Base-by-base conservation (phyloP, 2,888 invertebrate species). In the Achlya flavicornis region DNA sequence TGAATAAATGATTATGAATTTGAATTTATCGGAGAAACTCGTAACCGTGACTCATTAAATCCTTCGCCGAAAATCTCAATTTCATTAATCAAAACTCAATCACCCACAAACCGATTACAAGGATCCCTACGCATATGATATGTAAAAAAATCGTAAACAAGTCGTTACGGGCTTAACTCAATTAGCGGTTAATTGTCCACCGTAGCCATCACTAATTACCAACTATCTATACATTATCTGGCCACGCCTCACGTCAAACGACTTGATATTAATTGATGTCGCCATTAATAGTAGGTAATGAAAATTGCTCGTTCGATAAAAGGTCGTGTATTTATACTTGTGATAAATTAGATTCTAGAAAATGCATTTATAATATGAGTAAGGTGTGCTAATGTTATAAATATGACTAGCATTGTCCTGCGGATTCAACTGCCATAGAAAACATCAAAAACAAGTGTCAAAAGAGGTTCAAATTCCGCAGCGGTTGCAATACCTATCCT, bases 201-300 rank as follows among this genome's bases (percentile, higher is more conserved):
- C 68, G 66, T 73, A 68, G 68, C 71, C 70, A 66, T 43, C 43
- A 14, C 86, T 87, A 87, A 87, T 86, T 83, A 80, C 87, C 79
- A 74, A 79, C 79, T 80, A 79, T 72, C 79, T 70, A 76, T 73
- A 73, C 74, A 66, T 69, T 48, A 48, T 48, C 70, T 69, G 78
- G 82, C 38, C 85, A 76, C 90, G 75, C 90, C 91, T 68, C 71
- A 64, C 79, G 85, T 88, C 90, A 89, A 89, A 88, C 80, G 71
- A 68, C 67, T 59, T 59, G 75, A 84, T 87, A 88, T 87, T 91
- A 92, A 91, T 91, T 89, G 91, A 91, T 88, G 83, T 77, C 69
- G 81, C 80, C 85, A 87, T 86, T 87, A 85, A 83, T 85, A 81
- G 71, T 75, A 78, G 75, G 77, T 90, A 89, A 90, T 89, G 86